Evolutionary conservation across 2,113 vertebrate genomes (phyloP).

Genomic region (Boulengeromyrus knoepffleri): DNA sequence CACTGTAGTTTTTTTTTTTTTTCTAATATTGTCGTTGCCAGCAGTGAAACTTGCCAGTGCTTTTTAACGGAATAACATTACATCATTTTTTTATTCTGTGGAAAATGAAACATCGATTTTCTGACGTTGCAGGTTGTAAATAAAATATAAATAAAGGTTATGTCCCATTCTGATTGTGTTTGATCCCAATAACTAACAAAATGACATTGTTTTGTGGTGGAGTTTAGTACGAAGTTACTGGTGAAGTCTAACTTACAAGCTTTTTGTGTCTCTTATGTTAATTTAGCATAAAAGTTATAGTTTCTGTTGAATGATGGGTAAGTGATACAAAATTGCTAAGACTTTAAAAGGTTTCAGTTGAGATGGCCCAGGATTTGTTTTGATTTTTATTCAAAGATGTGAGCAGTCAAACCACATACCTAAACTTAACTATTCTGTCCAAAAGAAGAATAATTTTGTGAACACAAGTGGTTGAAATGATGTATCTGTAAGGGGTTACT

Average conservation of each 20-base stretch:
- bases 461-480: not conserved
- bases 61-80: no score
- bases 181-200: not conserved
- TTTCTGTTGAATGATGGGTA: not conserved
- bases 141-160: not conserved
- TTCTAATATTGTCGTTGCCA: no score
- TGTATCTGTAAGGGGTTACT: not conserved
- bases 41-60: no score
- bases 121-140: not conserved
- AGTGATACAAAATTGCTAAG: not conserved
- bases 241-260: not conserved
- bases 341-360: not conserved
- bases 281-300: not conserved
- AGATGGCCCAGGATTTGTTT: not conserved
- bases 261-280: not conserved
- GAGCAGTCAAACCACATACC: not conserved
- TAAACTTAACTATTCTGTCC: not conserved
- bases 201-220: not conserved
- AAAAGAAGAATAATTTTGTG: not conserved
- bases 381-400: not conserved
- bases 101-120: no score
- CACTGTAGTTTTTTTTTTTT: no score
- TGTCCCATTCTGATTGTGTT: not conserved
- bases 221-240: not conserved
- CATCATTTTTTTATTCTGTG: no score